Percentiles rank a stretch among this genome's conserved stretches.
phyloP scores from a whole-genome alignment of 2,113 vertebrate species.

The Numenius arquata region DNA sequence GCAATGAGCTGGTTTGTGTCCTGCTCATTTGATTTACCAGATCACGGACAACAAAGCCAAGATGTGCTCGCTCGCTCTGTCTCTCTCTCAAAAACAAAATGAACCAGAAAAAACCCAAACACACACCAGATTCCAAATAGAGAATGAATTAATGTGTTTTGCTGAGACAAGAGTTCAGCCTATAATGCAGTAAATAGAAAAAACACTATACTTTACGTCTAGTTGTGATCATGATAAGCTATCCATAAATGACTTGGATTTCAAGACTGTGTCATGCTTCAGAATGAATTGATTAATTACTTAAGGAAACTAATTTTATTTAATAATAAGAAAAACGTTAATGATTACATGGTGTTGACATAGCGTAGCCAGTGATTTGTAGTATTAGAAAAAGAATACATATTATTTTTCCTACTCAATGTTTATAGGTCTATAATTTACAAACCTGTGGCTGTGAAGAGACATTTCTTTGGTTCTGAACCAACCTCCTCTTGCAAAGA shows the following conservation, averaged over 20 bases:
- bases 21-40: background rate
- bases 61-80: background rate
- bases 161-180: background rate
- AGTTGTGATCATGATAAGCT: background rate
- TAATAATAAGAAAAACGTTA: background rate
- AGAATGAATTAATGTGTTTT: background rate
- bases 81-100: background rate
- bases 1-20: background rate
- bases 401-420: background rate
- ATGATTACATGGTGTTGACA: background rate
- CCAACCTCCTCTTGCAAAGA: background rate
- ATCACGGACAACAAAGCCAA: background rate
- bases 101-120: background rate
- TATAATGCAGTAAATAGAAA: background rate
- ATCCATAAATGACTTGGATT: background rate
- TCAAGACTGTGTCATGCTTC: background rate
- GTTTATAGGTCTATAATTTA: background rate
- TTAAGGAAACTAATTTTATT: background rate
- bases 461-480: background rate
- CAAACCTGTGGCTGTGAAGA: background rate
- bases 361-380: background rate
- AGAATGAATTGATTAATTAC: background rate
- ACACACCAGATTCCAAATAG: background rate
- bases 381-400: background rate
- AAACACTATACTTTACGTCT: background rate